Conservation (phyloP, 2,888 invertebrate species). For the Dysmachus trigonus region DNA sequence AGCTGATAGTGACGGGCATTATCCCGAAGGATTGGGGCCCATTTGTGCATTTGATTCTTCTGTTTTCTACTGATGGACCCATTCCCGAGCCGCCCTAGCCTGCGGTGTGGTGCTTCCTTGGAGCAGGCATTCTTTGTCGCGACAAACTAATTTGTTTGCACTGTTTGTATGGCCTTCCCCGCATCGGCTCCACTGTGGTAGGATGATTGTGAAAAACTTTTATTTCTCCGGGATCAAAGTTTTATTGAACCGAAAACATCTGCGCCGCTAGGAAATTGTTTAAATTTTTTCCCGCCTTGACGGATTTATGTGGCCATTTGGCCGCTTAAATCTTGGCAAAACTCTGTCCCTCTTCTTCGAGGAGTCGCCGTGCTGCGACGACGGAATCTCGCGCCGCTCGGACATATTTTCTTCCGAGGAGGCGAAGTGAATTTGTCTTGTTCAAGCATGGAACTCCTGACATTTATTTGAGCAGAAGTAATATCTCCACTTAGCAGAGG, state of each 20-base stretch:
- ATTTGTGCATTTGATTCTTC: background rate
- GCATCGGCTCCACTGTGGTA: background rate
- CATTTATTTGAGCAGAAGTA: slow-evolving; percentile 33
- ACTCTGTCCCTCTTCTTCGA: background rate
- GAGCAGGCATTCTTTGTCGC: background rate
- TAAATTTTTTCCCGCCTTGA: slow-evolving; percentile 21
- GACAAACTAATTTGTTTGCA: slow-evolving; percentile 9
- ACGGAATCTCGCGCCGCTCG: background rate
- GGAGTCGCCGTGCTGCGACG: background rate
- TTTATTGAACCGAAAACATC: slow-evolving; percentile 30
- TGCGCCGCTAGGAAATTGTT: slow-evolving; percentile 33
- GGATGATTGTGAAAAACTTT: slow-evolving; percentile 17
- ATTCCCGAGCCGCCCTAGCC: too few relatives aligned
- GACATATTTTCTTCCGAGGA: slow-evolving; percentile 31
- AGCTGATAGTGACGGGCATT: background rate
- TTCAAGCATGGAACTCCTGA: background rate
- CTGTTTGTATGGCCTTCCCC: too few relatives aligned
- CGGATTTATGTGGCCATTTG: slow-evolving; percentile 41
- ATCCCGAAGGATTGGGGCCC: background rate
- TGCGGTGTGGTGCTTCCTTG: background rate
- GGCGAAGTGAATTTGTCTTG: slow-evolving; percentile 29
- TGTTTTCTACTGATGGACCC: background rate
- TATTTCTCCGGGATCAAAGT: slow-evolving; percentile 24
- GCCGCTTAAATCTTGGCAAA: slow-evolving; percentile 4
- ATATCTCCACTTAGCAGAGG: slow-evolving; percentile 26